Percentiles rank a stretch among this genome's conserved stretches.
These are phyloP conservation scores for Lithobates pipiens DNA, from an alignment of 2,797 vertebrate species.

Conservation along the genomic window DNA sequence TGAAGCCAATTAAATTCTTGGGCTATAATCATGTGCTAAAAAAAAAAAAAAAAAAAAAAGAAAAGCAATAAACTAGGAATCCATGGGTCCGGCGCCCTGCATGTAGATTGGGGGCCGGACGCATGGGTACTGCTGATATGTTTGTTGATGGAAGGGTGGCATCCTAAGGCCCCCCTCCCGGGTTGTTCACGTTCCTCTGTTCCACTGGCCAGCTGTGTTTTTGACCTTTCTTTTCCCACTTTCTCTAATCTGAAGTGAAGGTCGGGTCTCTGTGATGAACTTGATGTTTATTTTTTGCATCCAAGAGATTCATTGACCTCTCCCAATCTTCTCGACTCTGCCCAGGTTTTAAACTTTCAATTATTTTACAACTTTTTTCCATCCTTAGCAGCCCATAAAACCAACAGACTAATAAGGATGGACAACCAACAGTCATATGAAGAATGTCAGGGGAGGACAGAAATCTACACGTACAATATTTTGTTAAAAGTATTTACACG, in stretches of 20 bases:
- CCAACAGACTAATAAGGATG: background rate
- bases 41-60: no score
- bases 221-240: constrained; percentile 7
- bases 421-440: background rate
- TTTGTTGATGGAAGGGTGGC: no score
- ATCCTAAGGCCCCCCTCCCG: no score
- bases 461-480: no score
- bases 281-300: constrained; percentile 35
- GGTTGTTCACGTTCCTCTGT: background rate
- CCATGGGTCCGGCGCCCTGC: no score
- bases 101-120: no score
- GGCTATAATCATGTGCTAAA: no score
- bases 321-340: constrained; percentile 40
- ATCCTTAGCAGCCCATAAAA: constrained; percentile 41
- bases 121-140: no score
- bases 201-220: background rate
- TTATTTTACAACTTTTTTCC: constrained; percentile 55
- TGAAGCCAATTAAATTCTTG: no score
- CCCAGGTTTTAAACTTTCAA: background rate
- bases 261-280: background rate
- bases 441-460: background rate
- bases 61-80: no score
- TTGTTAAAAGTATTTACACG: no score
- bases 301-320: constrained; percentile 28
- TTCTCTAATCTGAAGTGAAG: constrained; percentile 28